A percentile compares a stretch with the other conserved stretches of the same genome.
Conservation (phyloP, 2,888 invertebrate genomes). For the Sphaerophoria rueppellii region DNA sequence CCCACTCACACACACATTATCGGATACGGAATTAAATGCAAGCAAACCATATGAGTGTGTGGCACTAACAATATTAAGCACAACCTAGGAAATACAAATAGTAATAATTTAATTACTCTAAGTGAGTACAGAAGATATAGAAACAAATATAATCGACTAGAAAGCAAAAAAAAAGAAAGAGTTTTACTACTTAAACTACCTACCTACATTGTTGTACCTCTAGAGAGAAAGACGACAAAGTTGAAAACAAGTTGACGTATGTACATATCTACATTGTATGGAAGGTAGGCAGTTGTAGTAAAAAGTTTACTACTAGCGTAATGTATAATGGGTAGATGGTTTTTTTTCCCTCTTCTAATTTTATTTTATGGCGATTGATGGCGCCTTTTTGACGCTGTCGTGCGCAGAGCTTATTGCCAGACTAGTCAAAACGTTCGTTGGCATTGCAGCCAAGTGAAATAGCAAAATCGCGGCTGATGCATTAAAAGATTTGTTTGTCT, state of each 20-base stretch:
- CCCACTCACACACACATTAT: slow-evolving; percentile 32
- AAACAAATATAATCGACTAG: no score
- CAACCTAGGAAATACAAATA: slow-evolving; percentile 36
- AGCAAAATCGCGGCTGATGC: neutral
- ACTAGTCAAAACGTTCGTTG: slow-evolving; percentile 32
- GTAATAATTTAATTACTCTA: slow-evolving; percentile 38
- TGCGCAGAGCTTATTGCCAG: slow-evolving; percentile 30
- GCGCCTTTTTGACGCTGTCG: slow-evolving; percentile 65
- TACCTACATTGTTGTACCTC: neutral
- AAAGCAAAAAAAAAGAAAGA: neutral
- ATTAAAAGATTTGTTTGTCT: no score
- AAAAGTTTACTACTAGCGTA: slow-evolving; percentile 1
- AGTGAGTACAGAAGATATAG: neutral
- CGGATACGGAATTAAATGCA: neutral
- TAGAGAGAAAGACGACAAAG: neutral
- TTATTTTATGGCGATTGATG: slow-evolving; percentile 16
- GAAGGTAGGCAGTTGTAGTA: neutral
- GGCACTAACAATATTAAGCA: neutral
- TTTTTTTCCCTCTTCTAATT: neutral
- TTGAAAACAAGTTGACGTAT: slow-evolving; percentile 23
- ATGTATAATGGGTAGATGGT: neutral
- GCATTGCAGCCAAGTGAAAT: slow-evolving; percentile 13
- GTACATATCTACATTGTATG: neutral
- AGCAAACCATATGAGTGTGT: neutral
- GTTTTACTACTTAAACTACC: slow-evolving; percentile 5